Conservation (phyloP, 1,140 invertebrate species). For the Meloidogyne chitwoodi region DNA sequence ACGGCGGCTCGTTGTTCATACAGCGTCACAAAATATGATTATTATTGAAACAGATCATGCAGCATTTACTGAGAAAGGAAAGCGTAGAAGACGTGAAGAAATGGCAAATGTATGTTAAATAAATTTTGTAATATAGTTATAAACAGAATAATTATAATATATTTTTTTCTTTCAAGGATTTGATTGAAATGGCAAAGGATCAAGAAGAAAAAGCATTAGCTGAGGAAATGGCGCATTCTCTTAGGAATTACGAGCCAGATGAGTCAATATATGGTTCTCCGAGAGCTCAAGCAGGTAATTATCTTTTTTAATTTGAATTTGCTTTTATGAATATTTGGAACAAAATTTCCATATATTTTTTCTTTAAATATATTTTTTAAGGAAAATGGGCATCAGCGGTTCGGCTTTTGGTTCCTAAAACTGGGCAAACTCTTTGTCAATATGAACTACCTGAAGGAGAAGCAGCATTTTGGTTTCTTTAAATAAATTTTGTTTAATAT, state of each 20-base stretch:
- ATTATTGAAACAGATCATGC: constrained; percentile 94
- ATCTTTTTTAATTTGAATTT: constrained; percentile 73
- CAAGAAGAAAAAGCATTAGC: constrained; percentile 89
- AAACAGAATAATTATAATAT: neutral
- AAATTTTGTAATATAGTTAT: neutral
- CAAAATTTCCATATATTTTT: too few species aligned
- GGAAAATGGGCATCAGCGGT: constrained; percentile 95
- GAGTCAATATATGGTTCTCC: constrained; percentile 89
- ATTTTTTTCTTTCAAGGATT: constrained; percentile 67
- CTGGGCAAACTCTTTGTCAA: constrained; percentile 75
- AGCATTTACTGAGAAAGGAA: constrained; percentile 93
- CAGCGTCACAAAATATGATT: constrained; percentile 83
- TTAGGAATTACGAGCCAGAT: constrained; percentile 87
- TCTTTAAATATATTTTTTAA: constrained; percentile 79
- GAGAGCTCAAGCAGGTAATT: constrained; percentile 84
- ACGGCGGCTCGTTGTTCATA: constrained; percentile 86
- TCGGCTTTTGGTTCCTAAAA: constrained; percentile 81
- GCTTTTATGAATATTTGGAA: constrained; percentile 78
- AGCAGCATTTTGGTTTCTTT: constrained; percentile 75
- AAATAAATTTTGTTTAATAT: neutral
- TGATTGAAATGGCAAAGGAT: constrained; percentile 86
- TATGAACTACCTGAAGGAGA: constrained; percentile 89
- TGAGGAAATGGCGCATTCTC: constrained; percentile 90
- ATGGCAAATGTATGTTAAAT: constrained; percentile 68
- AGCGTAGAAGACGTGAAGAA: constrained; percentile 78